Percentiles rank a stretch among this genome's conserved stretches.
Conservation (phyloP, 1,140 invertebrate species). For the Zaprionus ghesquierei region DNA sequence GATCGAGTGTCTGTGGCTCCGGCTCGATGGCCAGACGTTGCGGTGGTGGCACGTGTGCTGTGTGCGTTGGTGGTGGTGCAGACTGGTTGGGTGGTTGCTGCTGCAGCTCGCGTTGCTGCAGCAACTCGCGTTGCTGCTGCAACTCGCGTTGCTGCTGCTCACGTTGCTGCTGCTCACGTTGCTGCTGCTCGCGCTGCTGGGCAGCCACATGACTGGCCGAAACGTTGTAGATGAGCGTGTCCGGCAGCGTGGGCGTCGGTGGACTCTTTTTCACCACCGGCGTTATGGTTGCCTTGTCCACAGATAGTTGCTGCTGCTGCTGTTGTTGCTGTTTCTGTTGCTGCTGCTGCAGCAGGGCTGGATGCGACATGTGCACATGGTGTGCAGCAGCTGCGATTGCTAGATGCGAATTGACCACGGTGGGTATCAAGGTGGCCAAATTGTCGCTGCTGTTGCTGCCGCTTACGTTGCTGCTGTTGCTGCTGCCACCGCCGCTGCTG, state of each 20-base stretch:
- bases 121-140: not conserved
- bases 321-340: constrained; percentile 59
- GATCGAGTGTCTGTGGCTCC: constrained; percentile 88
- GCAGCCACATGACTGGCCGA: constrained; percentile 29
- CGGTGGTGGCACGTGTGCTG: constrained; percentile 26
- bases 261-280: constrained; percentile 83
- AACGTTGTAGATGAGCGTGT: constrained; percentile 84
- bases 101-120: constrained; percentile 13
- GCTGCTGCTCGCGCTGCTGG: constrained; percentile 13
- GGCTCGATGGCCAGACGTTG: constrained; percentile 82
- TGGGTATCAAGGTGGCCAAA: constrained; percentile 85
- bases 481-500: not conserved
- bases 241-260: constrained; percentile 78
- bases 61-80: constrained; percentile 12
- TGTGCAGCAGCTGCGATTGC: constrained; percentile 29
- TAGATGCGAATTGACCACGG: constrained; percentile 85
- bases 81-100: not conserved
- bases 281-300: constrained; percentile 88
- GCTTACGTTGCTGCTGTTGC: constrained; percentile 43
- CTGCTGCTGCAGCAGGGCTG: constrained; percentile 60
- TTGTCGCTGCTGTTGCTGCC: constrained; percentile 82
- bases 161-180: not conserved
- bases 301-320: constrained; percentile 74
- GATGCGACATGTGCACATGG: constrained; percentile 55
- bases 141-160: constrained; percentile 17